Evolutionary conservation across 2,888 invertebrate genomes (phyloP).

Genomic region (Polydrusus cervinus): DNA sequence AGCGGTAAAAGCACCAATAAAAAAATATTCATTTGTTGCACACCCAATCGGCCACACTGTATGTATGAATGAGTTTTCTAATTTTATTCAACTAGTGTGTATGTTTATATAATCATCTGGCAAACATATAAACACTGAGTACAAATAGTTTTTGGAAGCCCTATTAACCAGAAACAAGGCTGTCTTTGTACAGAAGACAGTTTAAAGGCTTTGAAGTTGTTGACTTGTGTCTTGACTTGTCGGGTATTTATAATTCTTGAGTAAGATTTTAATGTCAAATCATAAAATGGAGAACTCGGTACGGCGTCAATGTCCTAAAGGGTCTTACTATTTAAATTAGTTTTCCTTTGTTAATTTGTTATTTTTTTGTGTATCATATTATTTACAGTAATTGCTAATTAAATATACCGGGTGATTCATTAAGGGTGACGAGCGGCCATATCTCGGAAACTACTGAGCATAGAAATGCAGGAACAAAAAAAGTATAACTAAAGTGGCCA

Average conservation of each 20-base stretch:
- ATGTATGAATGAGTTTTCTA: not conserved
- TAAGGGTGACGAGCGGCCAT: too few relatives aligned
- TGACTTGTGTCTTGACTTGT: constrained; percentile 17
- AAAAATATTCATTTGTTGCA: too few relatives aligned
- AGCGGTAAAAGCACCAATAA: too few relatives aligned
- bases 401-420: too few relatives aligned
- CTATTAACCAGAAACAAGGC: constrained; percentile 26
- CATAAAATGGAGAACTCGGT: constrained; percentile 1
- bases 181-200: constrained; percentile 15
- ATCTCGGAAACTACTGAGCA: too few relatives aligned
- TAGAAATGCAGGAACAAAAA: too few relatives aligned
- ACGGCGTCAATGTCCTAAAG: not conserved
- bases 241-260: constrained; percentile 23
- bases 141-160: constrained; percentile 18
- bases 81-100: constrained; percentile 6
- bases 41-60: too few relatives aligned
- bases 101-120: constrained; percentile 25
- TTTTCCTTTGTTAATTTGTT: too few relatives aligned
- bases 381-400: too few relatives aligned
- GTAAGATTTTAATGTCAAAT: constrained; percentile 8
- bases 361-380: too few relatives aligned
- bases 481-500: too few relatives aligned
- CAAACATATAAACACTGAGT: constrained; percentile 23
- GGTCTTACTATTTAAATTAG: not conserved
- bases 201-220: constrained; percentile 25